Base-by-base conservation (phyloP, 2,797 vertebrate genomes). In the Dendrocincla fuliginosa region DNA sequence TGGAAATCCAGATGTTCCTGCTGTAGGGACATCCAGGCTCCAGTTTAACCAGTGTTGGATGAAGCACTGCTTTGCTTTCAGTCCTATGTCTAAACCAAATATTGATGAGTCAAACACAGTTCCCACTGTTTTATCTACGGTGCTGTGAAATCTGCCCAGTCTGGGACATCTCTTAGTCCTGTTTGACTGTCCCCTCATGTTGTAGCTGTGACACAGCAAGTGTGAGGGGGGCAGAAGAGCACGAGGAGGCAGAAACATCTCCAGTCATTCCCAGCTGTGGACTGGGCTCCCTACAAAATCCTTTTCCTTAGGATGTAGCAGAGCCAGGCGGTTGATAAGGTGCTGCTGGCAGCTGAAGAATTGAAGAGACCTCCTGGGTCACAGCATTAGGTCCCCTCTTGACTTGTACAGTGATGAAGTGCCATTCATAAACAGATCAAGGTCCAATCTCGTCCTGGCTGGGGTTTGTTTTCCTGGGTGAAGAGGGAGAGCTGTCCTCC, bases 131-230 rank as follows among this genome's bases (percentile, higher is more conserved):
- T 79, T 2, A 1, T 44, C 64, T 39, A 2, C 0, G 0, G 6
- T 57, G 33, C 17, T 75, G 22, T 68, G 56, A 90, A 42, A 55
- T n/a, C 41, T 39, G 30, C 16, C 18, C 15, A 24, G 74, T 27
- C 65, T 56, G 70, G 33, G 33, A 17, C 2, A 6, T 16, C 32
- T 63, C 27, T 59, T 12, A 19, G 42, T 65, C 57, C 57, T 73
- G 3, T 63, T 35, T 64, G 16, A 2, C 17, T 84, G 25, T 78
- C 32, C 44, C 20, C 3, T 77, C 0, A 0, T 67, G 44, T 6
- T 71, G 42, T 33, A 78, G 30, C 23, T 67, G 70, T 46, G 87
- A 37, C 23, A 60, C 39, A 81, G n/a, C 70, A 74, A n/a, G 18
- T 0, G 0, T 6, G 55, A 53, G 28, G 35, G 27, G 69, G 71